Percentiles rank a stretch among this genome's conserved stretches.
Evolutionary conservation across 2,797 vertebrate species (phyloP).

Genomic region (Danio choprae): DNA sequence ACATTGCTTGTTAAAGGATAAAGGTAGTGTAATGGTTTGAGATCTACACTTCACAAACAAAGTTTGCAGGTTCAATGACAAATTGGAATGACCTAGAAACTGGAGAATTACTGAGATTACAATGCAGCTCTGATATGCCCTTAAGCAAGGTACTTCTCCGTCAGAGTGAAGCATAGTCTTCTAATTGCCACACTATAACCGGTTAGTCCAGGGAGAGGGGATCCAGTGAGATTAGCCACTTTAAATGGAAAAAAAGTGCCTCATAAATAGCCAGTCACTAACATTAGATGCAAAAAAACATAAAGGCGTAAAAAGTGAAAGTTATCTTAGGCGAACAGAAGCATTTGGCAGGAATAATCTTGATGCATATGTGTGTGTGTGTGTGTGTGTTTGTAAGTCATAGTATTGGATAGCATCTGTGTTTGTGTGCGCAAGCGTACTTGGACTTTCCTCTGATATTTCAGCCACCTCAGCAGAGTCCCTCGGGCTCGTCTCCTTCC

Average conservation of each 20-base stretch:
- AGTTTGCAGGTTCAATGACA: slow-evolving; percentile 2
- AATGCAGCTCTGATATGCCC: slow-evolving; percentile 8
- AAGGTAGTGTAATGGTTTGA: neutral
- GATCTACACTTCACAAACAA: neutral
- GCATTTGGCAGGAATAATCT: neutral
- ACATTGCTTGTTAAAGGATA: neutral
- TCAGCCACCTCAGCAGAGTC: slow-evolving; percentile 59
- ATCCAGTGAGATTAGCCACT: neutral
- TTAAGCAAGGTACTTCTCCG: slow-evolving; percentile 6
- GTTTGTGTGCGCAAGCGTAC: slow-evolving; percentile 13
- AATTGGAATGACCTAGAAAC: slow-evolving; percentile 25
- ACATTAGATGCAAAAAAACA: neutral
- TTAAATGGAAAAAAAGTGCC: neutral
- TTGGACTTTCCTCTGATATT: slow-evolving; percentile 52
- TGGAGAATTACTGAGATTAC: slow-evolving; percentile 8
- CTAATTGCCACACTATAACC: slow-evolving; percentile 22
- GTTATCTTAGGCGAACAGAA: neutral
- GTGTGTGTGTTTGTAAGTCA: neutral
- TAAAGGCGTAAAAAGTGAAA: neutral
- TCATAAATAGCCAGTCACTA: slow-evolving; percentile 4
- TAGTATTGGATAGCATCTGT: slow-evolving; percentile 24
- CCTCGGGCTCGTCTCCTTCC: slow-evolving; percentile 47
- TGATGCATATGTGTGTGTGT: neutral
- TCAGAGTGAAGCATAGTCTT: neutral
- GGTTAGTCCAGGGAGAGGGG: slow-evolving; percentile 1